These are phyloP conservation scores for Monomorium pharaonis DNA, from an alignment of 1,140 invertebrate species.

Conservation along the genomic window DNA sequence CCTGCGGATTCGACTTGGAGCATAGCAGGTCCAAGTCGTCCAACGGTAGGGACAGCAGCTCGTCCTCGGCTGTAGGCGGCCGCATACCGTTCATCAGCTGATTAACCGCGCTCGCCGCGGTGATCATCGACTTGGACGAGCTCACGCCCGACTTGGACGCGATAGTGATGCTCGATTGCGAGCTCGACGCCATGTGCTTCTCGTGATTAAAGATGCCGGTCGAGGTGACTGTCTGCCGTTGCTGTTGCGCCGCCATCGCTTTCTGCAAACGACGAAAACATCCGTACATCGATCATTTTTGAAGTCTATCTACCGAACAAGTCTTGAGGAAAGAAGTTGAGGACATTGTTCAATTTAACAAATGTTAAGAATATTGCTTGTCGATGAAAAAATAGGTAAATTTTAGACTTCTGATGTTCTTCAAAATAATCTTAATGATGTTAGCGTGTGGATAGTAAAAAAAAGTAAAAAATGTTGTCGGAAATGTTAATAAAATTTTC, in stretches of 20 bases:
- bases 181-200: conserved; percentile 90
- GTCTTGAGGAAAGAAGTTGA: background rate
- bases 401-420: background rate
- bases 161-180: conserved; percentile 90
- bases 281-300: background rate
- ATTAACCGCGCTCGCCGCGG: conserved; percentile 86
- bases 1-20: conserved; percentile 89
- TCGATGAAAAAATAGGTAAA: background rate
- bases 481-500: background rate
- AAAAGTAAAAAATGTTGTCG: background rate
- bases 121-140: conserved; percentile 88
- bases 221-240: conserved; percentile 92
- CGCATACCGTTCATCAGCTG: conserved; percentile 88
- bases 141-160: conserved; percentile 91
- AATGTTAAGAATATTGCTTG: background rate
- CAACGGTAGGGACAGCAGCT: conserved; percentile 88
- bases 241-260: conserved; percentile 93
- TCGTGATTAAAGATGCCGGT: conserved; percentile 92
- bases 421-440: background rate
- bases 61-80: conserved; percentile 86
- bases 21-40: conserved; percentile 93
- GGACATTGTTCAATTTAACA: background rate
- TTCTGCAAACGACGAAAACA: conserved; percentile 83
- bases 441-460: background rate
- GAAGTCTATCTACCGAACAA: background rate